Evolutionary conservation across 2,113 vertebrate species (phyloP).

Genomic region (Leptobrachium ailaonicum): DNA sequence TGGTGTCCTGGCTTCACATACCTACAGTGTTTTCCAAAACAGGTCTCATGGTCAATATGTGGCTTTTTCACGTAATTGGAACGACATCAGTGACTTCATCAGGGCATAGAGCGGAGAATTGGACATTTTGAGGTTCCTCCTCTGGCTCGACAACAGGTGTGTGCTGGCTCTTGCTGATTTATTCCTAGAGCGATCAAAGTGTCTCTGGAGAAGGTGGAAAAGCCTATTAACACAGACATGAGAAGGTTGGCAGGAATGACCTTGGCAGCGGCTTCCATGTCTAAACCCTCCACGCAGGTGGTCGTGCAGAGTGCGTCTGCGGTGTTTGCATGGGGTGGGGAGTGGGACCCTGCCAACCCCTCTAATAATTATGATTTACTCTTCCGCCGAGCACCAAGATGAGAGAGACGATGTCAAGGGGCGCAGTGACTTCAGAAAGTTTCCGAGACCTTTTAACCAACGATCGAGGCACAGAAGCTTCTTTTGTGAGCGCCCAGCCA

Average conservation of each 20-base stretch:
- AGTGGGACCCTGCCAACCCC: neutral
- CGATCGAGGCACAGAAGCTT: neutral
- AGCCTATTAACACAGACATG: neutral
- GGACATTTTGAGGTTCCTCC: neutral
- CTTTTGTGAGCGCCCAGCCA: neutral
- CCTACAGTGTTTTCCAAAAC: no score
- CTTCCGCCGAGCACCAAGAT: no score
- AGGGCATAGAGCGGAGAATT: no score
- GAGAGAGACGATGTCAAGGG: neutral
- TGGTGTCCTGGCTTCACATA: no score
- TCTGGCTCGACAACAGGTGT: neutral
- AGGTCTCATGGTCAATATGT: no score
- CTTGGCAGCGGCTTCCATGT: neutral
- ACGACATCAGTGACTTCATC: no score
- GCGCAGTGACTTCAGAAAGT: neutral
- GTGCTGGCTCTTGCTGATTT: neutral
- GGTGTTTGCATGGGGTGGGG: neutral
- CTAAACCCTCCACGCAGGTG: neutral
- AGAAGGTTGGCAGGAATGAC: neutral
- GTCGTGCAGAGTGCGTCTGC: neutral
- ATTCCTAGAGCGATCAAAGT: neutral
- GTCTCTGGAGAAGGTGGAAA: neutral
- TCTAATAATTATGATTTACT: neutral
- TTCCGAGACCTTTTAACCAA: neutral
- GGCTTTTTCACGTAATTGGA: no score